phyloP scores from a whole-genome alignment of 2,797 vertebrate species.

The Molossus alvarezi region DNA sequence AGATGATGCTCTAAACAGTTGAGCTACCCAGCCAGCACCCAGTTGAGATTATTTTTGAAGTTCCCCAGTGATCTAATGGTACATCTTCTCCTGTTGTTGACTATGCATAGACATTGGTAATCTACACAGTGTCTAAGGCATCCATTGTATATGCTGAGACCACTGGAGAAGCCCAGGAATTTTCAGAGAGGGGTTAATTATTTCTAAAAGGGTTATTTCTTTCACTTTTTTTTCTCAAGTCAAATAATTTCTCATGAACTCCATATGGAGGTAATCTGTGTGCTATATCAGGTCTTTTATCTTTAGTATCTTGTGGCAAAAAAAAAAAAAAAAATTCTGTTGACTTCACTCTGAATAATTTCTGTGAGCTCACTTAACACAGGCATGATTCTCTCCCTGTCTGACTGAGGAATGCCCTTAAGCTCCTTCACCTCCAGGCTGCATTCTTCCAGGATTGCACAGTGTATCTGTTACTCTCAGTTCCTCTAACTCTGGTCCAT shows the following conservation, averaged over 20 bases:
- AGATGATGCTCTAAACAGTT: too few species aligned
- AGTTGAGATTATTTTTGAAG: constrained; percentile 48
- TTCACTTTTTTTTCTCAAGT: background rate
- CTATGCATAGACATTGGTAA: background rate
- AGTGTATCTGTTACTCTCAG: background rate
- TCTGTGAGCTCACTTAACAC: constrained; percentile 56
- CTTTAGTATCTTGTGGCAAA: constrained; percentile 16
- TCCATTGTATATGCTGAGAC: background rate
- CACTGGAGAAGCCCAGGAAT: background rate
- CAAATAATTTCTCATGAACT: constrained; percentile 15
- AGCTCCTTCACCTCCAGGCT: background rate
- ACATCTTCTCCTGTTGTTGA: background rate
- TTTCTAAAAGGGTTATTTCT: constrained; percentile 10
- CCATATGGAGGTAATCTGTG: background rate
- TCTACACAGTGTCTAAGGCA: background rate
- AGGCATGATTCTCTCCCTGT: background rate
- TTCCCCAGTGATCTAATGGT: background rate
- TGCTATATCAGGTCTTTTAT: background rate
- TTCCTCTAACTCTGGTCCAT: background rate
- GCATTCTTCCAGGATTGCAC: background rate
- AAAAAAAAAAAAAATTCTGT: constrained; percentile 61
- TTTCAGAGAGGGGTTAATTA: constrained; percentile 52
- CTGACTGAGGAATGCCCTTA: constrained; percentile 29
- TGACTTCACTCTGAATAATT: constrained; percentile 39
- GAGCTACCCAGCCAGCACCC: too few species aligned